A percentile compares a stretch with the other conserved stretches of the same genome.
These are phyloP conservation scores for Acanthosepion pharaonis DNA, from an alignment of 2,888 invertebrate genomes.

Conservation along the genomic window DNA sequence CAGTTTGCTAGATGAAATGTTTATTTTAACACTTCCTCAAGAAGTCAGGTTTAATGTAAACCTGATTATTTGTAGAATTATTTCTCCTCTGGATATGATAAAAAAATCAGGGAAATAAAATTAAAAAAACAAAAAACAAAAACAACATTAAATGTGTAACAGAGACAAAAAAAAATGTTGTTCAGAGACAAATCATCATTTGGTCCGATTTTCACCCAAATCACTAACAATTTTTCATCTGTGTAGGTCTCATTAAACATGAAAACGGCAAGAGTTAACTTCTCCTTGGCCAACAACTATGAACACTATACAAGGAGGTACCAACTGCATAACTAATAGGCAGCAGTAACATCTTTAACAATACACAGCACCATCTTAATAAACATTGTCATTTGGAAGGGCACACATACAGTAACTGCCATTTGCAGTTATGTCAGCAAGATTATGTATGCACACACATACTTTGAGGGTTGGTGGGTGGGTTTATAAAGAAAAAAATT, in stretches of 20 bases:
- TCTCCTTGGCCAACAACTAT: slow-evolving; percentile 3
- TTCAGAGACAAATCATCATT: not conserved
- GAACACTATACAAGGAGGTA: not conserved
- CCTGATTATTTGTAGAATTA: not conserved
- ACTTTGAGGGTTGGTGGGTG: not conserved
- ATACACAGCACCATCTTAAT: slow-evolving; percentile 22
- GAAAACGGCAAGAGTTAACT: not conserved
- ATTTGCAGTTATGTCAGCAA: not conserved
- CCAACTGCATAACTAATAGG: slow-evolving; percentile 12
- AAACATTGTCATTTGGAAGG: not conserved
- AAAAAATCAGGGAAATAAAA: not conserved
- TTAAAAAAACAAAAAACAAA: not conserved
- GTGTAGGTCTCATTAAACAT: not conserved
- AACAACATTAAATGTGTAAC: not conserved
- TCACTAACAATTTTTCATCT: not conserved
- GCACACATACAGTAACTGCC: not conserved
- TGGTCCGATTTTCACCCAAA: not conserved
- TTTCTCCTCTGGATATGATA: not conserved
- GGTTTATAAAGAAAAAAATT: not conserved
- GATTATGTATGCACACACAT: not conserved
- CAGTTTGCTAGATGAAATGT: not conserved
- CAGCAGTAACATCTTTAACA: slow-evolving; percentile 33
- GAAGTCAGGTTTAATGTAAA: not conserved
- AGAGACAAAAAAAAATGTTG: not conserved
- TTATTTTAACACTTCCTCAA: not conserved